Conservation (phyloP, 1,140 invertebrate genomes). For the Probaryconus sp. region DNA sequence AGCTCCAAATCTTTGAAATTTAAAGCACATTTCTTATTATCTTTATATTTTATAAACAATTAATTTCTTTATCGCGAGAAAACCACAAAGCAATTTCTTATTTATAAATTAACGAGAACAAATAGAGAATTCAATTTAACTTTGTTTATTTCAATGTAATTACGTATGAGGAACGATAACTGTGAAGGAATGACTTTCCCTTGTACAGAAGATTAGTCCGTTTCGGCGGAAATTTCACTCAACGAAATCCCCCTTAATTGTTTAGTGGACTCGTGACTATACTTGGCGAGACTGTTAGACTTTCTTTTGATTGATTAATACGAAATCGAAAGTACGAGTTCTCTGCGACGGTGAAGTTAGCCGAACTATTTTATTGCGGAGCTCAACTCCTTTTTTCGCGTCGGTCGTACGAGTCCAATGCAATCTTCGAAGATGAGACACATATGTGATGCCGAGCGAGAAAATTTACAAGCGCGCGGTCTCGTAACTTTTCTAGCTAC, state of each 20-base stretch:
- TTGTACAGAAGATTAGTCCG: constrained; percentile 38
- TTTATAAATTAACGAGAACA: too few relatives aligned
- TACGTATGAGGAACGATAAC: constrained; percentile 13
- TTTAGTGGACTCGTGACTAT: constrained; percentile 43
- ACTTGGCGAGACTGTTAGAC: constrained; percentile 23
- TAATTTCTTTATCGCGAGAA: too few relatives aligned
- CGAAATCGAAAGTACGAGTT: constrained; percentile 52
- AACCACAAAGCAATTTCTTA: too few relatives aligned
- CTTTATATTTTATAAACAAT: too few relatives aligned
- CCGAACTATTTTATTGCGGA: constrained; percentile 36
- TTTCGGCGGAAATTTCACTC: constrained; percentile 45
- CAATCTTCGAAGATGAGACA: constrained; percentile 44
- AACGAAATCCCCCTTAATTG: constrained; percentile 53
- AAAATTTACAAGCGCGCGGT: constrained; percentile 44
- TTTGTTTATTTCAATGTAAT: constrained; percentile 36
- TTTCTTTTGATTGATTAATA: constrained; percentile 54
- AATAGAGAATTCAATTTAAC: constrained; percentile 27
- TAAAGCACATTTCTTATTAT: too few relatives aligned
- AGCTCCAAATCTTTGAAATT: too few relatives aligned
- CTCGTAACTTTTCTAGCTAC: constrained; percentile 29
- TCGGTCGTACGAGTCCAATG: constrained; percentile 9
- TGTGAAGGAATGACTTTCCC: constrained; percentile 16
- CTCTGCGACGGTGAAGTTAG: constrained; percentile 15
- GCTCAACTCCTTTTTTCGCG: constrained; percentile 19
- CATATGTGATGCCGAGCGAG: constrained; percentile 38